Evolutionary conservation across 1,140 invertebrate species (phyloP).

Genomic region (Magallana ariakensis): DNA sequence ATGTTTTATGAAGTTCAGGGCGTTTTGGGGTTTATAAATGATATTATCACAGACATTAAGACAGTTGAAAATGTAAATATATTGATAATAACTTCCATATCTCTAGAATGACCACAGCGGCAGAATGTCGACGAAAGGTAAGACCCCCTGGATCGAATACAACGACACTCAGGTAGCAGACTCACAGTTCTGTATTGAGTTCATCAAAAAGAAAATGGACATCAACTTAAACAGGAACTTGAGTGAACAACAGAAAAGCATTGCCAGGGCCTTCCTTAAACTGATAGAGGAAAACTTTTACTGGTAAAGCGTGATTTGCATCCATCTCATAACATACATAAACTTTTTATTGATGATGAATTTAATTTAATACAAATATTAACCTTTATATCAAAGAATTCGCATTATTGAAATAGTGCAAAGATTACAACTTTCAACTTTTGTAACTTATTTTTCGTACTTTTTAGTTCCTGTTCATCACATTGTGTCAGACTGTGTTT

Average conservation of each 20-base stretch:
- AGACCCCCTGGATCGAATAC: conserved; percentile 78
- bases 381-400: no score
- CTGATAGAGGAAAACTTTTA: conserved; percentile 75
- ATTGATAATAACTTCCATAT: no score
- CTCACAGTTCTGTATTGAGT: conserved; percentile 78
- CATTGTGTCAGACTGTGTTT: neutral
- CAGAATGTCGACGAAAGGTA: conserved; percentile 62
- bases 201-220: conserved; percentile 70
- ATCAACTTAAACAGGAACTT: conserved; percentile 66
- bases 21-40: no score
- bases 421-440: no score
- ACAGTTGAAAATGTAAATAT: no score
- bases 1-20: no score
- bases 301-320: conserved; percentile 66
- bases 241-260: conserved; percentile 56
- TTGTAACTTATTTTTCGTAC: no score
- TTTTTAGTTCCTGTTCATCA: no score
- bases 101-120: conserved; percentile 53
- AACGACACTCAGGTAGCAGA: conserved; percentile 77
- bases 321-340: neutral
- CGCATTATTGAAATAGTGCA: no score
- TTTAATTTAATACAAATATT: no score
- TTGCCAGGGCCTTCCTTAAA: conserved; percentile 66
- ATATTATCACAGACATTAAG: no score
- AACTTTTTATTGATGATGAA: no score